These are phyloP conservation scores for Macrosiphum euphorbiae DNA, from an alignment of 2,888 invertebrate genomes.

Conservation along the genomic window DNA sequence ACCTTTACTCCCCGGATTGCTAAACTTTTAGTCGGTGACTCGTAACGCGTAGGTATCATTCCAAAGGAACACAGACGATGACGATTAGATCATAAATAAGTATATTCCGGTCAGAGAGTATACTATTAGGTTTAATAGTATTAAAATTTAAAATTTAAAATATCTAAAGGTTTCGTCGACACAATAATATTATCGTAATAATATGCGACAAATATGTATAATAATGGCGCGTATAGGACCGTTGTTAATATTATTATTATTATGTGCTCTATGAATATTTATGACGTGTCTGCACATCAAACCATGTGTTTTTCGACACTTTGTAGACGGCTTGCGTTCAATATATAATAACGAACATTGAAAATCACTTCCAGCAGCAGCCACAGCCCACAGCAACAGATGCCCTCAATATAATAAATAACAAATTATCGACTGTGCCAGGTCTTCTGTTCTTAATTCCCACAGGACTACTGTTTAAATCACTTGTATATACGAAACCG, in stretches of 20 bases:
- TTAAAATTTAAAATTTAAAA: neutral
- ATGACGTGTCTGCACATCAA: neutral
- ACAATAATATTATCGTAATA: neutral
- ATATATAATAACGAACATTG: conserved; percentile 49
- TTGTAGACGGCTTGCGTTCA: conserved; percentile 35
- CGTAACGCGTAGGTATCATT: neutral
- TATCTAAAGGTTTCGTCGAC: neutral
- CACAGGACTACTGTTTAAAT: conserved; percentile 48
- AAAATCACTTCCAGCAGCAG: conserved; percentile 50
- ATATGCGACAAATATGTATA: neutral
- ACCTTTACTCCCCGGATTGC: neutral
- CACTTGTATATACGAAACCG: neutral
- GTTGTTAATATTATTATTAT: neutral
- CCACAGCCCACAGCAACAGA: conserved; percentile 2
- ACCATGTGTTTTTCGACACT: conserved; percentile 57
- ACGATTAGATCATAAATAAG: neutral
- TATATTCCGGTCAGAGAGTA: neutral
- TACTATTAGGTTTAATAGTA: no score
- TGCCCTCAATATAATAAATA: neutral
- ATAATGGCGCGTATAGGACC: neutral
- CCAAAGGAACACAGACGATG: neutral
- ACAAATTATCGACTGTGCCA: conserved; percentile 57
- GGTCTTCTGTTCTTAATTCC: conserved; percentile 30
- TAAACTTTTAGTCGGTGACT: neutral
- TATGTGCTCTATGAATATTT: neutral